These are phyloP conservation scores for Eublepharis macularius DNA, from an alignment of 2,113 vertebrate species.

Conservation along the genomic window DNA sequence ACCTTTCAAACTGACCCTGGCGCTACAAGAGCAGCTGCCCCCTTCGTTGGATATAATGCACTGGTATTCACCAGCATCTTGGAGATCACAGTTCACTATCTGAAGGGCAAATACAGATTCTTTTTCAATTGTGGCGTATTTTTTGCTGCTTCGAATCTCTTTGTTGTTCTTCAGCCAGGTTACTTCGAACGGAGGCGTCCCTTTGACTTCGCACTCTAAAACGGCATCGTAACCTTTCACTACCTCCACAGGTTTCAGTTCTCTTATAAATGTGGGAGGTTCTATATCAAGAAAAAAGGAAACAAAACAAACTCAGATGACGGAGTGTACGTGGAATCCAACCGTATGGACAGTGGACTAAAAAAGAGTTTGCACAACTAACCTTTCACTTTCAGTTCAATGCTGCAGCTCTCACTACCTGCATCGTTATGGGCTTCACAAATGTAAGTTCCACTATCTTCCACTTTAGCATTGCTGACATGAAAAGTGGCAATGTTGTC, in stretches of 20 bases:
- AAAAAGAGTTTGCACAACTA: slow-evolving; percentile 63
- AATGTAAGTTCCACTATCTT: slow-evolving; percentile 89
- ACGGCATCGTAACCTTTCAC: slow-evolving; percentile 84
- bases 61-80: slow-evolving; percentile 93
- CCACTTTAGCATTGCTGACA: slow-evolving; percentile 78
- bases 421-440: slow-evolving; percentile 97
- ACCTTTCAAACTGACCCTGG: slow-evolving; percentile 93
- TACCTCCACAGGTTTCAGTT: slow-evolving; percentile 80
- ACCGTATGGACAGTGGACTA: background rate
- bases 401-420: slow-evolving; percentile 93
- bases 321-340: background rate
- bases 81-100: slow-evolving; percentile 86
- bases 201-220: slow-evolving; percentile 86
- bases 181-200: slow-evolving; percentile 90
- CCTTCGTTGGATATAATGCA: slow-evolving; percentile 91
- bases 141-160: slow-evolving; percentile 91
- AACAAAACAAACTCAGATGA: slow-evolving; percentile 41
- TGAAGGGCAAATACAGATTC: slow-evolving; percentile 82
- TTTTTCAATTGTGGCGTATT: slow-evolving; percentile 81
- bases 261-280: slow-evolving; percentile 86
- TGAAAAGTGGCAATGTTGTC: slow-evolving; percentile 88
- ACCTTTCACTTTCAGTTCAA: slow-evolving; percentile 98
- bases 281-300: slow-evolving; percentile 76
- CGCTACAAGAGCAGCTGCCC: slow-evolving; percentile 88
- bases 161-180: slow-evolving; percentile 93